Evolutionary conservation across 2,113 vertebrate species (phyloP), one percentile per base, ranked within the genome.

Genomic region (Sinocyclocheilus anophthalmus): DNA sequence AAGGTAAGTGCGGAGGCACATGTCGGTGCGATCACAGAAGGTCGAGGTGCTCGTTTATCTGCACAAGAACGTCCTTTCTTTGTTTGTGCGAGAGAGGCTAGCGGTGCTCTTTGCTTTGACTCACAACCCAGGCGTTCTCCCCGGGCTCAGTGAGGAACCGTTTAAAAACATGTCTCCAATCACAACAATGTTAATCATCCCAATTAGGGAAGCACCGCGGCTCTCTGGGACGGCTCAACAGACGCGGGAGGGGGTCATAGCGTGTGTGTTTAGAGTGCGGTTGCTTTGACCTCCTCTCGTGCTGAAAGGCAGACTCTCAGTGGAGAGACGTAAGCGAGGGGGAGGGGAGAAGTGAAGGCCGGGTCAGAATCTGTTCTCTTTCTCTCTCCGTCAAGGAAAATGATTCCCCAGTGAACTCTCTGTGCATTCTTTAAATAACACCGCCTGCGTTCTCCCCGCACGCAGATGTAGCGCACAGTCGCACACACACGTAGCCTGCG

Each of bases 1-100:
- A 90, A 96, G 96, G 96, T 96, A 94, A 92, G 92, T 82, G 67
- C 83, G 22, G 86, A 24, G 26, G 22, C 18, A n/a, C 4, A 45
- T 13, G 45, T 50, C 2, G 3, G 20, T 42, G 13, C 26, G 13
- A 53, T 67, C 1, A 50, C 75, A 57, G 76, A 50, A 76, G 73
- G 76, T 57, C 10, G 33, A 42, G 33, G 33, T 24, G 30, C 33
- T 73, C 4, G 24, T 50, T 67, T 67, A 30, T 48, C 13, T 0
- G 8, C 6, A 2, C 39, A 53, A 53, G 9, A 65, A 65, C 7
- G 39, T 67, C 80, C 80, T 61, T 69, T 67, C 33, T 75, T 50
- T 65, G 26, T 65, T 39, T 48, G n/a, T 1, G 53, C 53, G 83
- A 33, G 26, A 22, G 65, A 83, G 65, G 42, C 48, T 16, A 53